These are phyloP conservation scores for Muscicapa adusta DNA, from an alignment of 2,113 vertebrate species.

Conservation along the genomic window DNA sequence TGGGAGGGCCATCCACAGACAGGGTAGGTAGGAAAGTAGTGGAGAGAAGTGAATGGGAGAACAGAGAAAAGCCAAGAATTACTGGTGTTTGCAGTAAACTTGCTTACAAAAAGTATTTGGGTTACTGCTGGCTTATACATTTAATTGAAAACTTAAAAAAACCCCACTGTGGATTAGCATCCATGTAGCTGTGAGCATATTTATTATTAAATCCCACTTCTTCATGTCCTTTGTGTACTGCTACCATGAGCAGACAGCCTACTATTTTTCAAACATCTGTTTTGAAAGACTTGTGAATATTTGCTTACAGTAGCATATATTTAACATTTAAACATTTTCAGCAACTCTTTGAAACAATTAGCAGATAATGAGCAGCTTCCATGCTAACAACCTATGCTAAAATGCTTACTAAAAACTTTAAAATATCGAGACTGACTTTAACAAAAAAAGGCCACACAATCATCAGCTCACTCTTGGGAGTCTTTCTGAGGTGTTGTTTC, in stretches of 20 bases:
- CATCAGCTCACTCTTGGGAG: background rate
- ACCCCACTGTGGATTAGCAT: background rate
- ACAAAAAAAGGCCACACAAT: background rate
- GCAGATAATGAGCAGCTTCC: constrained; percentile 51
- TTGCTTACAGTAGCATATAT: constrained; percentile 55
- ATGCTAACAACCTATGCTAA: constrained; percentile 10
- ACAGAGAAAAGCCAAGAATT: background rate
- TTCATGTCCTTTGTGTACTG: background rate
- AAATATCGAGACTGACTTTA: constrained; percentile 33
- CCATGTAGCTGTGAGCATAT: background rate
- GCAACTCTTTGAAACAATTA: constrained; percentile 66
- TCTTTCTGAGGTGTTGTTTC: background rate
- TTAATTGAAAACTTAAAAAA: background rate
- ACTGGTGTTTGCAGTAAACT: background rate
- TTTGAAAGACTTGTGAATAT: constrained; percentile 36
- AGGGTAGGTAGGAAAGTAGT: background rate
- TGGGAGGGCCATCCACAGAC: background rate
- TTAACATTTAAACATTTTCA: constrained; percentile 64
- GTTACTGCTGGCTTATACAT: background rate
- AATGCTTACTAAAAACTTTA: constrained; percentile 55
- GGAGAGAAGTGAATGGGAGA: background rate
- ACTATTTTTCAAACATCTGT: constrained; percentile 34
- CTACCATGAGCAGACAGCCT: background rate
- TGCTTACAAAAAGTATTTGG: background rate
- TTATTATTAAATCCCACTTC: background rate